Evolutionary conservation across 2,113 vertebrate genomes (phyloP).

Genomic region (Acrocephalus arundinaceus): DNA sequence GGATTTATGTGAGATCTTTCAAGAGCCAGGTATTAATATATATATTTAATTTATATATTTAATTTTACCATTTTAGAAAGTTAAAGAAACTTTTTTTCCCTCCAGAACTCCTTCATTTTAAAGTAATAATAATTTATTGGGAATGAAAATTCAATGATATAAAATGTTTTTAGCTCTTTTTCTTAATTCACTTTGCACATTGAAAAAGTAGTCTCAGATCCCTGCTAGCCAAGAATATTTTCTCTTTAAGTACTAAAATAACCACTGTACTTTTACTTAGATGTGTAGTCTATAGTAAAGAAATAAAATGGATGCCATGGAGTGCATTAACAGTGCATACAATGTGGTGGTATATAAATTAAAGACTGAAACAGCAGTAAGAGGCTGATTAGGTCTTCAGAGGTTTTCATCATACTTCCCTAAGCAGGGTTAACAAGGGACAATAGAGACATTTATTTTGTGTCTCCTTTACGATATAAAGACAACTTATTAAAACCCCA

Average conservation of each 20-base stretch:
- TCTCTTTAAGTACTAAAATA: neutral
- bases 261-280: neutral
- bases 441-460: neutral
- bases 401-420: neutral
- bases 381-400: constrained; percentile 8
- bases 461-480: neutral
- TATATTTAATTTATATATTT: neutral
- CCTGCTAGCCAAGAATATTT: neutral
- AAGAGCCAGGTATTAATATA: neutral
- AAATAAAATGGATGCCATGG: neutral
- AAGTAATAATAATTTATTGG: neutral
- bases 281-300: neutral
- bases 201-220: neutral
- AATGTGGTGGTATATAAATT: neutral
- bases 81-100: neutral
- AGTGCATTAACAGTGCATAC: neutral
- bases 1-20: neutral
- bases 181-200: neutral
- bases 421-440: neutral
- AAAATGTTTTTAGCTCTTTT: neutral
- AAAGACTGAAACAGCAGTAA: neutral
- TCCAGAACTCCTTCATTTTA: neutral
- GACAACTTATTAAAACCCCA: neutral
- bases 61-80: neutral
- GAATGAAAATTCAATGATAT: neutral